Evolutionary conservation across 2,888 invertebrate species (phyloP), one percentile per base, ranked within the genome.

Genomic region (Apamea epomidion): DNA sequence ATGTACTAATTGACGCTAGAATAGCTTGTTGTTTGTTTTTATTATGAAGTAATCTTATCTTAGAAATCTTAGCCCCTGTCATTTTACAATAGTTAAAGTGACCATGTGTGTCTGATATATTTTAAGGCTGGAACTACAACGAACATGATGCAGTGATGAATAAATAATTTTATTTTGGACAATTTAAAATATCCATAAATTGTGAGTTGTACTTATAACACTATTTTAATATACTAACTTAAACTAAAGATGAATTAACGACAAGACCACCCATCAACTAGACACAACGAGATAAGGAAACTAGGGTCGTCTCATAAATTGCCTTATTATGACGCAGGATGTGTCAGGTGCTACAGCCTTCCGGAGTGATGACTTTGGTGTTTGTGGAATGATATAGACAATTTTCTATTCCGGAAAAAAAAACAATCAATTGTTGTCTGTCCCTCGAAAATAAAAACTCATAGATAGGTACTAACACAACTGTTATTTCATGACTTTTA

Each of bases 1-100:
- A 87, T 60, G 62, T 51, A 70, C 67, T 68, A 67, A 84, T 72
- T 68, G 71, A 64, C 48, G 62, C 37, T 64, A n/a, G 18, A 64
- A 65, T 37, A 37, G 18, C 18, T 65, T 65, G 21, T 21, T 65
- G 21, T 21, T 8, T 64, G 32, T 21, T 32, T 64, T 32, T 64
- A 32, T 21, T 64, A 32, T 12, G 6, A 65, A 65, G 65, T 5
- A 65, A 37, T 37, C 21, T 37, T 21, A 5, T 37, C 45, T 14
- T 12, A 48, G 29, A 29, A 48, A 70, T 32, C 32, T 51, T 51
- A 71, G 4, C 25, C 8, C 16, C 16, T 51, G 14, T 51, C 0
- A 32, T 70, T 70, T 70, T 51, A 70, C 21, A 29, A 29, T 48
- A 70, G 48, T 29, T 21, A 21, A 48, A 14, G 45, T 12, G 21